These are phyloP conservation scores for Chrysolina oricalcia DNA, from an alignment of 2,888 invertebrate genomes.

Conservation along the genomic window DNA sequence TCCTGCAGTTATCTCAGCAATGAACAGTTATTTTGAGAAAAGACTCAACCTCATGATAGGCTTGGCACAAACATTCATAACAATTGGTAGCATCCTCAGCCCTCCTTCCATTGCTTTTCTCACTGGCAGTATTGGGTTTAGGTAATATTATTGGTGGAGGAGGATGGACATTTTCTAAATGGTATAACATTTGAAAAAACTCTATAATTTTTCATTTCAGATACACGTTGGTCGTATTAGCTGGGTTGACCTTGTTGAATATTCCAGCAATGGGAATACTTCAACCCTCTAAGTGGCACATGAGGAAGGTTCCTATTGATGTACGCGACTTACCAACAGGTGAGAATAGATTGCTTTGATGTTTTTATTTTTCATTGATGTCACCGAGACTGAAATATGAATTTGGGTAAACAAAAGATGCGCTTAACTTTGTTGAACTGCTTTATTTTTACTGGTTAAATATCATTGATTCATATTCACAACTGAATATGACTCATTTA, in stretches of 20 bases:
- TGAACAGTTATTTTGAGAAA: constrained; percentile 83
- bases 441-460: too few species aligned
- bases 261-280: constrained; percentile 26
- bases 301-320: constrained; percentile 21
- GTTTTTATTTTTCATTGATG: too few species aligned
- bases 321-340: neutral
- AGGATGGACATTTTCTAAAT: too few species aligned
- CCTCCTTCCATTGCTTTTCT: constrained; percentile 79
- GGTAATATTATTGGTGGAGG: constrained; percentile 66
- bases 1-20: constrained; percentile 82
- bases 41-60: constrained; percentile 84
- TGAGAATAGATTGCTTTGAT: neutral
- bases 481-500: too few species aligned
- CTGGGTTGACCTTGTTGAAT: constrained; percentile 30
- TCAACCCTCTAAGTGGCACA: constrained; percentile 19
- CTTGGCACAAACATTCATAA: constrained; percentile 82
- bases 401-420: neutral
- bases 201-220: neutral
- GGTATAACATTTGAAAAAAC: neutral
- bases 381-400: neutral
- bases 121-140: constrained; percentile 79
- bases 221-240: constrained; percentile 24
- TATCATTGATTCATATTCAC: too few species aligned
- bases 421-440: neutral
- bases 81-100: constrained; percentile 80